A percentile compares a stretch with the other conserved stretches of the same genome.
These are phyloP conservation scores for Coluber constrictor DNA, from an alignment of 2,797 vertebrate genomes.

Conservation along the genomic window DNA sequence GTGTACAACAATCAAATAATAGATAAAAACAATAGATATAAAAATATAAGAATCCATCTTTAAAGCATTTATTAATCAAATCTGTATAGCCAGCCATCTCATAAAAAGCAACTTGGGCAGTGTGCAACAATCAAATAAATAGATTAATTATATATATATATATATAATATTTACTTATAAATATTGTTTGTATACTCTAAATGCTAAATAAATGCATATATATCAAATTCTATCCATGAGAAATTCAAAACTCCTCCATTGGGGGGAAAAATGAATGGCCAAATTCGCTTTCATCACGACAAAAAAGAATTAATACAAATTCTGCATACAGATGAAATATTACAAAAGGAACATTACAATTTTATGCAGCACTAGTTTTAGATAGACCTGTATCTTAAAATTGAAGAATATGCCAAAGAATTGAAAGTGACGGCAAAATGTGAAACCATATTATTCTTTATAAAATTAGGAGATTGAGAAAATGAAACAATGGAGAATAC, in stretches of 20 bases:
- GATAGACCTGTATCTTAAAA: neutral
- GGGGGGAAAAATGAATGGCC: neutral
- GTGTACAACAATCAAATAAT: too few relatives aligned
- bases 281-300: neutral
- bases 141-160: too few relatives aligned
- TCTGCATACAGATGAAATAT: neutral
- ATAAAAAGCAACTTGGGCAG: too few relatives aligned
- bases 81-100: too few relatives aligned
- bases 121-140: too few relatives aligned
- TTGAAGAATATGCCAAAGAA: neutral
- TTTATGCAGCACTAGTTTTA: neutral
- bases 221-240: neutral
- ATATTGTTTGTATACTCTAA: neutral
- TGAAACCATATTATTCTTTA: neutral
- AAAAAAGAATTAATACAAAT: neutral
- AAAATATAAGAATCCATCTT: too few relatives aligned
- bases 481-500: neutral
- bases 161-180: neutral
- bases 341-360: neutral
- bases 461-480: neutral
- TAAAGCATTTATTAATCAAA: too few relatives aligned
- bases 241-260: neutral
- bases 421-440: neutral
- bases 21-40: too few relatives aligned
- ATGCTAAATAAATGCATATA: neutral